Percentiles rank a stretch among this genome's conserved stretches.
Conservation (phyloP, 2,797 vertebrate genomes). For the Lophius americanus region DNA sequence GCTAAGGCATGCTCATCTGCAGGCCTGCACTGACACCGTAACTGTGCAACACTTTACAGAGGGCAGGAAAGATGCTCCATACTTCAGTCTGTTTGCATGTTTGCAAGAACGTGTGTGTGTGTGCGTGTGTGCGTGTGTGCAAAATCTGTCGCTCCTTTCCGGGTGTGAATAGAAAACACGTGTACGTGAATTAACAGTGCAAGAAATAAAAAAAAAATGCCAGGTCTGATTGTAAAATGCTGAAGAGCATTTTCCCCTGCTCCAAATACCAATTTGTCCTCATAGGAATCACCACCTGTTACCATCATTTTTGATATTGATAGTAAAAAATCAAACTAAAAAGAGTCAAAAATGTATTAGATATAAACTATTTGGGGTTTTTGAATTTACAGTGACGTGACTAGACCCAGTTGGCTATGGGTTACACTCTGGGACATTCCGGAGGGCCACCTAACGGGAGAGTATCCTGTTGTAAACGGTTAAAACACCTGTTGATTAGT, state of each 20-base stretch:
- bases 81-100: slow-evolving; percentile 22
- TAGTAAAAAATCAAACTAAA: neutral
- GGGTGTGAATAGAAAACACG: slow-evolving; percentile 7
- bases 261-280: neutral
- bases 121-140: slow-evolving; percentile 11
- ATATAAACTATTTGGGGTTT: too few species aligned
- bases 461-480: too few species aligned
- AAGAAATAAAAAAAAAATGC: slow-evolving; percentile 10
- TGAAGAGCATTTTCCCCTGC: neutral
- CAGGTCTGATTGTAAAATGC: neutral
- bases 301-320: neutral
- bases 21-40: slow-evolving; percentile 40
- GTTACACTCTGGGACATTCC: too few species aligned
- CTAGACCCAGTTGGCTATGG: too few species aligned
- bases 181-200: slow-evolving; percentile 3
- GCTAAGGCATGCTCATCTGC: slow-evolving; percentile 82
- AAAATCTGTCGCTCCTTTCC: slow-evolving; percentile 16
- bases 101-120: slow-evolving; percentile 12
- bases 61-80: slow-evolving; percentile 35
- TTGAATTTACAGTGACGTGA: too few species aligned
- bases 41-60: slow-evolving; percentile 42
- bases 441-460: too few species aligned
- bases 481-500: too few species aligned
- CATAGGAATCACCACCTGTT: neutral
- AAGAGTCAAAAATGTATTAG: too few species aligned